Base-by-base conservation (phyloP, 2,113 vertebrate genomes). In the Herpetotheres cachinnans region DNA sequence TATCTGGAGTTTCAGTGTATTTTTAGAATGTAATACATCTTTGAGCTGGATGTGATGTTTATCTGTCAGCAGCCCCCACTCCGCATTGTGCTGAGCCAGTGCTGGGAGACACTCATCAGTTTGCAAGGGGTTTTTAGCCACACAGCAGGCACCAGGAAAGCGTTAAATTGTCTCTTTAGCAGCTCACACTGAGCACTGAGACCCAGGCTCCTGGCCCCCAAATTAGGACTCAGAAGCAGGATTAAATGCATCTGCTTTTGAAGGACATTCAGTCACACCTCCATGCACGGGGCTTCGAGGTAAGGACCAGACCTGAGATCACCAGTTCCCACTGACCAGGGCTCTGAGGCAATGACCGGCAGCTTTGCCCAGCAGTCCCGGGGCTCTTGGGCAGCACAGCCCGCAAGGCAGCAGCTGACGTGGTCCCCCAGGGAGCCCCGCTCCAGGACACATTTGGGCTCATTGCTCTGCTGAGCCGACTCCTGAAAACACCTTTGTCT, bases 21-120 rank as follows among this genome's bases (percentile, higher is more conserved):
- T 92, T 94, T 94, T 63, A 74, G 69, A 32, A 8, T 0, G 1
- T 8, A 6, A 24, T 14, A 10, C 0, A 34, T 34, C 82, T 69
- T 21, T 1, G 8, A 30, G 85, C 9, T 1, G 90, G 77, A 22
- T 78, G 66, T 3, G 63, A 30, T 16, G 40, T 29, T 52, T 47
- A 44, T 16, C 90, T 65, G 87, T 52, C 82, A 61, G 84, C 77
- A 91, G 78, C 56, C 59, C 73, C 72, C 2, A 2, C 13, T 36
- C 88, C 4, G 2, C 30, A 1, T 14, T 4, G 76, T 7, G 54
- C 61, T 15, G 50, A 44, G 55, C 62, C 18, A 5, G 13, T 8
- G 69, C 50, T 13, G 32, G 40, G 63, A 54, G 49, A 49, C 7
- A 3, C 50, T 21, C 0, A 0, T 19, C 29, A 13, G 3, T 14